Percentiles rank a stretch among this genome's conserved stretches.
Evolutionary conservation across 2,888 invertebrate species (phyloP).

Genomic region (Sarcophaga caerulescens): DNA sequence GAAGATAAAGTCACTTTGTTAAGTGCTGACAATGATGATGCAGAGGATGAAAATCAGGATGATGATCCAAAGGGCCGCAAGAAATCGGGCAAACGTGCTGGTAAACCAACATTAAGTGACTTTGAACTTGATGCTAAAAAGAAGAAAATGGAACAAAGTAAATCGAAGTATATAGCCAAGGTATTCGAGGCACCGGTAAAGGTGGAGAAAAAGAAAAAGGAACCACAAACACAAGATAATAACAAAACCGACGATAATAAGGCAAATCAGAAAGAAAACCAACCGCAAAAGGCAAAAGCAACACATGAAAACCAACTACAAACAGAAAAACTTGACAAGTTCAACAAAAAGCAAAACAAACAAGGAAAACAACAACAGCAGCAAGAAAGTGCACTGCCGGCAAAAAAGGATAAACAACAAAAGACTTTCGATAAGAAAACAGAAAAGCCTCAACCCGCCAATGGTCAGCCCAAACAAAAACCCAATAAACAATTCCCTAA

Average conservation of each 20-base stretch:
- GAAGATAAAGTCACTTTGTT: slow-evolving; percentile 61
- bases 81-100: slow-evolving; percentile 76
- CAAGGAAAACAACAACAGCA: slow-evolving; percentile 5
- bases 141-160: slow-evolving; percentile 76
- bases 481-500: slow-evolving; percentile 69
- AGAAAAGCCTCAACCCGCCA: slow-evolving; percentile 16
- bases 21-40: slow-evolving; percentile 60
- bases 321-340: slow-evolving; percentile 3
- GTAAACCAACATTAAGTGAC: slow-evolving; percentile 76
- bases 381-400: slow-evolving; percentile 15
- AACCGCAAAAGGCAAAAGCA: slow-evolving; percentile 4
- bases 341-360: slow-evolving; percentile 1
- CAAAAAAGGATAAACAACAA: slow-evolving; percentile 26
- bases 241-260: neutral
- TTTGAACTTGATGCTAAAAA: slow-evolving; percentile 77
- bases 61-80: slow-evolving; percentile 70
- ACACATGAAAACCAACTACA: neutral
- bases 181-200: slow-evolving; percentile 80
- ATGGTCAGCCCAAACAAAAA: slow-evolving; percentile 23
- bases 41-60: slow-evolving; percentile 70
- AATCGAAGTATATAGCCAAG: slow-evolving; percentile 79
- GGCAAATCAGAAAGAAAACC: slow-evolving; percentile 12
- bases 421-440: slow-evolving; percentile 1
- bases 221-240: neutral
- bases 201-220: slow-evolving; percentile 71